These are phyloP conservation scores for Brachionus sp. DNA, from an alignment of 1,140 invertebrate species.

Conservation along the genomic window DNA sequence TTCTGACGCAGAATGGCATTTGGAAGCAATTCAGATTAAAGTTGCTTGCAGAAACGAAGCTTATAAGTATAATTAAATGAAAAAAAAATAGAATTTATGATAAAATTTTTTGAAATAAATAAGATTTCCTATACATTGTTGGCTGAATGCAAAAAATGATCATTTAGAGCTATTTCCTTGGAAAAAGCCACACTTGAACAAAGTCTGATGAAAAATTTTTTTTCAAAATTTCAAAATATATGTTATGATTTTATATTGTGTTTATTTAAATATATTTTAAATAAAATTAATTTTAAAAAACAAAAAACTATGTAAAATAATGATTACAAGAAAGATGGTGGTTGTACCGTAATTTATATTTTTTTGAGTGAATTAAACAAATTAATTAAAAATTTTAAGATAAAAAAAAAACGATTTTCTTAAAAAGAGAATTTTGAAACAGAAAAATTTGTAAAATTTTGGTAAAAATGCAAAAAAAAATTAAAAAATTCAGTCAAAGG, in stretches of 20 bases:
- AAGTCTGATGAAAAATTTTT: not conserved
- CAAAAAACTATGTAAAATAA: too few species aligned
- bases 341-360: too few species aligned
- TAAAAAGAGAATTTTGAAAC: too few species aligned
- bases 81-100: too few species aligned
- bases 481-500: too few species aligned
- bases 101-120: not conserved
- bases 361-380: too few species aligned
- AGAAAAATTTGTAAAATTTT: too few species aligned
- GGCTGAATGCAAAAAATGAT: constrained; percentile 18
- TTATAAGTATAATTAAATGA: not conserved
- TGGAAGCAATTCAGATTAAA: constrained; percentile 43
- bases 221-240: not conserved
- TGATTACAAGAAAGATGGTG: too few species aligned
- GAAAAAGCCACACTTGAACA: not conserved
- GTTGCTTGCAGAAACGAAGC: constrained; percentile 33
- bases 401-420: too few species aligned
- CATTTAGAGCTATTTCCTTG: constrained; percentile 35
- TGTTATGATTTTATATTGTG: not conserved
- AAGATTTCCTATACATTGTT: constrained; percentile 39
- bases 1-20: not conserved
- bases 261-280: not conserved
- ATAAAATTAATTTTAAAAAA: not conserved
- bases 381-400: too few species aligned
- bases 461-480: too few species aligned